Evolutionary conservation across 2,797 vertebrate species (phyloP).

Genomic region (Melanotaenia pygmaea): DNA sequence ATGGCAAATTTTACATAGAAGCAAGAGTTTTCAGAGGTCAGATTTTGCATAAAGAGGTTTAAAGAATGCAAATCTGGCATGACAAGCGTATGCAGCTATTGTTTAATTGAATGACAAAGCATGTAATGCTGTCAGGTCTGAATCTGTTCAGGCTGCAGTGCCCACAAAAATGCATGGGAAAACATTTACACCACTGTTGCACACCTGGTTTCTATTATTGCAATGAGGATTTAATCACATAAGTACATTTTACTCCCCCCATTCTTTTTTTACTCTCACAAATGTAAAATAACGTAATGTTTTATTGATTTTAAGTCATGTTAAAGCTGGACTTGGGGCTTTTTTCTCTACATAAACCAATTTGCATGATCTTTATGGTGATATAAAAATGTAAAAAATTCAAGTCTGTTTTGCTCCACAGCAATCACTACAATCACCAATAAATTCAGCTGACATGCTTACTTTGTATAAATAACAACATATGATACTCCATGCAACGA

Average conservation of each 20-base stretch:
- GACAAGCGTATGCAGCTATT: conserved; percentile 72
- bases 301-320: conserved; percentile 40
- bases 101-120: conserved; percentile 84
- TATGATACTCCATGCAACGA: conserved; percentile 23
- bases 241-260: conserved; percentile 52
- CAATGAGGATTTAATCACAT: conserved; percentile 69
- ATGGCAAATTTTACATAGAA: background rate
- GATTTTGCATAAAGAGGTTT: conserved; percentile 50
- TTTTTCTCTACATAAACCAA: conserved; percentile 6
- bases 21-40: conserved; percentile 35
- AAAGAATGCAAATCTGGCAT: conserved; percentile 64
- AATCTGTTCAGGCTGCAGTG: conserved; percentile 68
- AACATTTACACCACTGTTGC: conserved; percentile 74
- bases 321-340: conserved; percentile 18
- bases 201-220: conserved; percentile 82
- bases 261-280: conserved; percentile 35
- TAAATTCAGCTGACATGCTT: conserved; percentile 30
- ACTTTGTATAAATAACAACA: conserved; percentile 22
- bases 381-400: conserved; percentile 26
- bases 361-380: conserved; percentile 26
- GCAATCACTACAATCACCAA: conserved; percentile 13
- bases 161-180: conserved; percentile 80
- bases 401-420: conserved; percentile 16
- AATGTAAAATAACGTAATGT: conserved; percentile 46
- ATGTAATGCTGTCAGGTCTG: conserved; percentile 81